phyloP scores from a whole-genome alignment of 2,113 vertebrate species.

The Hippocampus barbouri region DNA sequence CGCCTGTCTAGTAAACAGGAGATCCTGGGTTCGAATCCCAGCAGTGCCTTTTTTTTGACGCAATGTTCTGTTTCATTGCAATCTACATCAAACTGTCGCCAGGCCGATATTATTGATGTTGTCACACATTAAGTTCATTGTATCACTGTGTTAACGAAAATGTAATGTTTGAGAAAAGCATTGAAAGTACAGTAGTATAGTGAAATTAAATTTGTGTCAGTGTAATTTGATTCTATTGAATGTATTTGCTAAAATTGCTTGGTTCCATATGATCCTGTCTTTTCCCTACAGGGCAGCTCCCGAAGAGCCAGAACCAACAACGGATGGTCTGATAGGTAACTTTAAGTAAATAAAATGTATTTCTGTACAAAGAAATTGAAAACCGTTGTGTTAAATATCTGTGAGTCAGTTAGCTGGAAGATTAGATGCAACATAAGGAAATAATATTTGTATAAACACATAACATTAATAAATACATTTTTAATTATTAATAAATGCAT shows the following conservation, averaged over 20 bases:
- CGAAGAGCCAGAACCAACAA: slow-evolving; percentile 11
- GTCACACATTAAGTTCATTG: background rate
- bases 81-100: background rate
- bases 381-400: too few species aligned
- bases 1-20: slow-evolving; percentile 74
- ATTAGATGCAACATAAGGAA: too few species aligned
- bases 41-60: slow-evolving; percentile 60
- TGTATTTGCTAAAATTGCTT: background rate
- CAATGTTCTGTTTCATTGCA: background rate
- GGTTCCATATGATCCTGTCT: background rate
- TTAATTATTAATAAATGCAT: too few species aligned
- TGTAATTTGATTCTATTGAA: background rate
- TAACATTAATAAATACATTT: too few species aligned
- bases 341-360: background rate
- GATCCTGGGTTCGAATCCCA: slow-evolving; percentile 71
- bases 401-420: too few species aligned
- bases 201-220: background rate
- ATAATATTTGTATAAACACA: too few species aligned
- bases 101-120: background rate
- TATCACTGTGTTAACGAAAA: background rate
- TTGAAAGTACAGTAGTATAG: too few species aligned
- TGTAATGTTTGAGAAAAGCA: background rate
- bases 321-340: slow-evolving; percentile 37
- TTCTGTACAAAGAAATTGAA: too few species aligned
- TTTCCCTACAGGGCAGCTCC: slow-evolving; percentile 30